phyloP scores from a whole-genome alignment of 35 echinoderm and acorn worm genomes.

The Ptychodera flava region DNA sequence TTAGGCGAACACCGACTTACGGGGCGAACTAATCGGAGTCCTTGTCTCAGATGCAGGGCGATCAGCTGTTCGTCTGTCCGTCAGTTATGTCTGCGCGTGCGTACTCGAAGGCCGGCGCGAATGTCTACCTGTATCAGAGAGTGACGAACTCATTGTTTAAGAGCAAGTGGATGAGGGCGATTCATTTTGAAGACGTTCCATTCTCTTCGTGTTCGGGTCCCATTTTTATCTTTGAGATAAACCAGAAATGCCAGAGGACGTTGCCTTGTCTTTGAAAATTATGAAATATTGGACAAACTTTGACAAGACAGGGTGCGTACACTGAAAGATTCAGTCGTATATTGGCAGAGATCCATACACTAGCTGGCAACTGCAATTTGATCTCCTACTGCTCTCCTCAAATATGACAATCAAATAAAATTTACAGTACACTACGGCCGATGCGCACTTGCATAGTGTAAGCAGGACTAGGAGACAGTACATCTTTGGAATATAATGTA shows the following conservation, averaged over 20 bases:
- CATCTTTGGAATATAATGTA: too few species aligned
- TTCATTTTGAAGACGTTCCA: constrained; percentile 71
- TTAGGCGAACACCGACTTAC: constrained; percentile 47
- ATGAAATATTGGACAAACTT: constrained; percentile 81
- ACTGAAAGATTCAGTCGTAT: too few species aligned
- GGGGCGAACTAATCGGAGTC: constrained; percentile 43
- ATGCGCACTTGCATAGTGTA: too few species aligned
- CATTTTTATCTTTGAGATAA: constrained; percentile 26
- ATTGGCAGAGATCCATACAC: too few species aligned
- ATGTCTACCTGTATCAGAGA: constrained; percentile 67
- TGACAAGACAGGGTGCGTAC: constrained; percentile 82
- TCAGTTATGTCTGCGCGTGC: constrained; percentile 48
- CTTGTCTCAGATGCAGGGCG: constrained; percentile 44
- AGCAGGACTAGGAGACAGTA: too few species aligned
- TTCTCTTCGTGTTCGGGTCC: constrained; percentile 83
- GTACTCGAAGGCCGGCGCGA: constrained; percentile 32
- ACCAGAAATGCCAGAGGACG: constrained; percentile 21
- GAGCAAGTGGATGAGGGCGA: constrained; percentile 48
- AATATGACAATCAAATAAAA: too few species aligned
- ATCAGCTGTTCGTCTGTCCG: constrained; percentile 45
- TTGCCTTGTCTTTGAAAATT: constrained; percentile 31
- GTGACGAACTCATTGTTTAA: too few species aligned
- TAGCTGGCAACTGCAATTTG: too few species aligned
- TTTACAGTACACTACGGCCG: too few species aligned
- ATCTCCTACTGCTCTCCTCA: too few species aligned